Evolutionary conservation across 53 echinoderm and acorn worm species (phyloP).

Genomic region (Glandiceps talaboti): DNA sequence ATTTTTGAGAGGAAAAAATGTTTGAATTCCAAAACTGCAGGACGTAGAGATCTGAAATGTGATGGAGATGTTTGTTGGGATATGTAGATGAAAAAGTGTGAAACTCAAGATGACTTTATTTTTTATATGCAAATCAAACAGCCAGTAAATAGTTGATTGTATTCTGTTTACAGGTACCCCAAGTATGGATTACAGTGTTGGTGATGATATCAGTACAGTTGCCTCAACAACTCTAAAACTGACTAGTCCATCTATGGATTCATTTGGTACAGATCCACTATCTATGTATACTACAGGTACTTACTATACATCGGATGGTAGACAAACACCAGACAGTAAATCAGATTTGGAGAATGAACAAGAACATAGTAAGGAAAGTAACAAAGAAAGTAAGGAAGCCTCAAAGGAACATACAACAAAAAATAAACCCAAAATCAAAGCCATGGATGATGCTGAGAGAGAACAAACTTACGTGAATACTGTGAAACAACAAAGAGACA

Average conservation of each 20-base stretch:
- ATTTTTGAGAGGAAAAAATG: no score
- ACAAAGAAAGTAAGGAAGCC: not conserved
- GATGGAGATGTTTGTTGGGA: no score
- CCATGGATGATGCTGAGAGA: constrained; percentile 20
- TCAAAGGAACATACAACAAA: not conserved
- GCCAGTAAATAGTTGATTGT: no score
- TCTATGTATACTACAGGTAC: not conserved
- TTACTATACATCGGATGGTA: constrained; percentile 8
- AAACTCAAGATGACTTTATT: no score
- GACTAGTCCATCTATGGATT: not conserved
- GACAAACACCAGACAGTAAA: constrained; percentile 3
- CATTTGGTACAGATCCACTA: not conserved
- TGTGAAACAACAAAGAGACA: constrained; percentile 17
- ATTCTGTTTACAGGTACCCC: not conserved
- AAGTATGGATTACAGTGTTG: constrained; percentile 2
- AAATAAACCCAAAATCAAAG: not conserved
- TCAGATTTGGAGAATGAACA: not conserved
- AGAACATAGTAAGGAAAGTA: not conserved
- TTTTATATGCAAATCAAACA: no score
- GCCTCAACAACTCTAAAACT: constrained; percentile 8
- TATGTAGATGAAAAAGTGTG: no score
- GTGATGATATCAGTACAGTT: not conserved
- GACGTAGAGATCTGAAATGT: no score
- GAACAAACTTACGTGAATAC: constrained; percentile 19
- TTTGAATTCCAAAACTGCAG: no score